Evolutionary conservation across 53 echinoderm and acorn worm genomes (phyloP), one percentile per base, ranked within the genome.

Genomic region (Henricia sp.): DNA sequence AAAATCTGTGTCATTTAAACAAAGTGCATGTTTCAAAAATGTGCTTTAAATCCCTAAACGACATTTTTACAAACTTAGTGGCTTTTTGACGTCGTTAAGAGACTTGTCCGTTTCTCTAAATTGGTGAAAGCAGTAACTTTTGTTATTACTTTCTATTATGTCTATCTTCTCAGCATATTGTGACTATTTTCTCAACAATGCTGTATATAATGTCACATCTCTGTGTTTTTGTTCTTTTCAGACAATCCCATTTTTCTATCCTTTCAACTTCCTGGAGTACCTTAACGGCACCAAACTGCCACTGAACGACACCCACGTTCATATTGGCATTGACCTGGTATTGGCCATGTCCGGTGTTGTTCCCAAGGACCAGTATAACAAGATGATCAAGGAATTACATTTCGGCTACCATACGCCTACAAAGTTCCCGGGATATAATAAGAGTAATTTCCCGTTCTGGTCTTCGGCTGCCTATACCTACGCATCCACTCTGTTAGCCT

Each of bases 251-350:
- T 70, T 52, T 29, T 69, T 30, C 70, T 83, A 53, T 29, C 83
- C 83, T 1, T n/a, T 55, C 69, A 83, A 83, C 32, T 41, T 43
- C 52, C 9, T 69, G 24, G 83, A 83, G 44, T 83, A 33, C 36
- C n/a, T 83, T 6, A 83, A 83, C 69, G 83, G 83, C 34, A 83
- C 83, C n/a, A 52, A 68, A n/a, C 25, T 83, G 6, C 83, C 83
- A 30, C 52, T 52, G 38, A 83, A 83, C 83, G 44, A 58, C 48
- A 68, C 83, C 12, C 27, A 39, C 38, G 25, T 44, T 2, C 4
- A 68, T 29, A 8, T 41, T n/a, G 42, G 29, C 76, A 12, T 10
- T 19, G 28, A 28, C 28, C 21, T 77, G 60, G 29, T 77, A 28
- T 19, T 77, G 26, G 78, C 62, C 28, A 50, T 77, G 38, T 58